phyloP scores from a whole-genome alignment of 1,140 invertebrate genomes.

The Drosophila nebulosa region DNA sequence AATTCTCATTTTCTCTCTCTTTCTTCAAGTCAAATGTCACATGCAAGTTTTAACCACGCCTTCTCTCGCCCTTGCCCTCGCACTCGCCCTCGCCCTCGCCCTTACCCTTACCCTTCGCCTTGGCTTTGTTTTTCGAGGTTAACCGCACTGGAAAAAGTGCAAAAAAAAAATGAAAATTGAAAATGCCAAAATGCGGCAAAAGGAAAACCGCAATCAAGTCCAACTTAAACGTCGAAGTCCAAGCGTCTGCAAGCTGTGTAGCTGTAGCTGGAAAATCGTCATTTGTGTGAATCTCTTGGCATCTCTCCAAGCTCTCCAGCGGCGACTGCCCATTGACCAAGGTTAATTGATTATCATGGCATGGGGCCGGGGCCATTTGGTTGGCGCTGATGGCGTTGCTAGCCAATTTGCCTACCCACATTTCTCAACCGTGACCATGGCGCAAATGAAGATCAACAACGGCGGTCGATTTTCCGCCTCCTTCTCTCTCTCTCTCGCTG shows the following conservation, averaged over 20 bases:
- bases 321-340: constrained; percentile 52
- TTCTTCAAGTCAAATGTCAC: constrained; percentile 8
- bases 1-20: neutral
- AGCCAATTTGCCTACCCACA: constrained; percentile 14
- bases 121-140: neutral
- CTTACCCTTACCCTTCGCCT: too few relatives aligned
- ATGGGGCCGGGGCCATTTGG: neutral
- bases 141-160: constrained; percentile 20
- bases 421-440: neutral
- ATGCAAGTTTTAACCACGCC: neutral
- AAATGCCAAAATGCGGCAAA: neutral
- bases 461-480: neutral
- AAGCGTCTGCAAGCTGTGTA: too few relatives aligned
- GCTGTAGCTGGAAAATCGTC: constrained; percentile 39
- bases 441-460: constrained; percentile 42
- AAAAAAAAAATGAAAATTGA: constrained; percentile 32
- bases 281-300: constrained; percentile 16
- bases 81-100: neutral
- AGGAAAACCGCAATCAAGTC: constrained; percentile 41
- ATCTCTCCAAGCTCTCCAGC: constrained; percentile 11
- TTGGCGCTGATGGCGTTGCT: constrained; percentile 26
- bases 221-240: neutral
- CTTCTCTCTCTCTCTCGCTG: neutral
- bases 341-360: constrained; percentile 71
- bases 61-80: neutral